Evolutionary conservation across 2,113 vertebrate genomes (phyloP).

Genomic region (Verasper variegatus): DNA sequence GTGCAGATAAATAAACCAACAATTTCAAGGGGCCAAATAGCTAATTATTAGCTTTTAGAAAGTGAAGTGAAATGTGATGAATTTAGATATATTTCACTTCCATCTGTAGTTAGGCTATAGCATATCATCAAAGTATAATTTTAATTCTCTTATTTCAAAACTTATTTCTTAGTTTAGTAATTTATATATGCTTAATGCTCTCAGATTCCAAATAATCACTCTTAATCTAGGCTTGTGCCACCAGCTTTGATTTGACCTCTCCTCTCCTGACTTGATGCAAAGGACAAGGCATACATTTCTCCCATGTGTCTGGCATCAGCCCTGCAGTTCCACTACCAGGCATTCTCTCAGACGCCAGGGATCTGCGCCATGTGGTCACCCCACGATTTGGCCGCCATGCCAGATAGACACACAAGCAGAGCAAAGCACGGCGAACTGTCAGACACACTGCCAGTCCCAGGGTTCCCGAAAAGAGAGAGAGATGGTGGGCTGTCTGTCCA

Average conservation of each 20-base stretch:
- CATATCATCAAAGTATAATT: too few relatives aligned
- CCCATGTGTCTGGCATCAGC: conserved; percentile 45
- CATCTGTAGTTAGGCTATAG: too few relatives aligned
- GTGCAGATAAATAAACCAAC: not conserved
- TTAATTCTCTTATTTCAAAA: too few relatives aligned
- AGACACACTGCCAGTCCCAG: conserved; percentile 60
- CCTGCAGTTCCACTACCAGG: conserved; percentile 41
- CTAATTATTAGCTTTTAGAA: too few relatives aligned
- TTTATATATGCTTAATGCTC: too few relatives aligned
- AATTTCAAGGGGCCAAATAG: not conserved
- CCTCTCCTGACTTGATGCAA: conserved; percentile 8
- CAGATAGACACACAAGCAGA: conserved; percentile 38
- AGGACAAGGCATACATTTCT: conserved; percentile 35
- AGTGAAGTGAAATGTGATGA: too few relatives aligned
- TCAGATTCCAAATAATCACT: too few relatives aligned
- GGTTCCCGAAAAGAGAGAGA: conserved; percentile 21
- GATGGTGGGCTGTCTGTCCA: conserved; percentile 43
- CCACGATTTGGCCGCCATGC: conserved; percentile 58
- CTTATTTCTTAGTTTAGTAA: too few relatives aligned
- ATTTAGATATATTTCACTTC: too few relatives aligned
- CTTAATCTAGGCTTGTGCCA: too few relatives aligned
- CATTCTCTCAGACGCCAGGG: conserved; percentile 52
- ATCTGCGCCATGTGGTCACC: conserved; percentile 62
- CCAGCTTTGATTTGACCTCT: not conserved
- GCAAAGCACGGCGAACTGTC: conserved; percentile 52